Evolutionary conservation across 2,797 vertebrate genomes (phyloP), one percentile per base, ranked within the genome.

Genomic region (Graptemys geographica): DNA sequence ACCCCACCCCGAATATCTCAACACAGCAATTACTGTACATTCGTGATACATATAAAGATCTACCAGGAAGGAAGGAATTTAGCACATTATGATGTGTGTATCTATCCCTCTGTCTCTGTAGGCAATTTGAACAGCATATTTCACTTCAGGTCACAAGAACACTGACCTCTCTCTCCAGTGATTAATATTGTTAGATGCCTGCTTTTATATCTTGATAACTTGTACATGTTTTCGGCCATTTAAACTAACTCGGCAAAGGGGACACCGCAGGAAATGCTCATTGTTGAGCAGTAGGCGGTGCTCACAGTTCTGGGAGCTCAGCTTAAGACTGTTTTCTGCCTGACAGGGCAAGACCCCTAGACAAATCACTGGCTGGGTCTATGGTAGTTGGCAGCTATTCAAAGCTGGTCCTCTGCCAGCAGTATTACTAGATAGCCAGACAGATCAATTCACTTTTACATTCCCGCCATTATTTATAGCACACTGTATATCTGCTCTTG

Each of bases 361-460:
- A 98, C 98, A 98, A 98, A 98, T 98, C 98, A 98, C 97, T 98
- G 98, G 98, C 98, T 98, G 98, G 97, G 98, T 98, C 98, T 96
- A 84, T 95, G 97, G 97, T 98, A 95, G 98, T 95, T 98, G 98
- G 98, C 98, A 98, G 98, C 90, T 97, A 90, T 98, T 98, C 98
- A 98, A 96, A 97, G 97, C 97, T 98, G 98, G 98, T 98, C 97
- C 95, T 98, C 95, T 98, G 98, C 98, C 98, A 98, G 97, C 96
- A 98, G 98, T 97, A 97, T 98, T 98, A 98, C 98, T 98, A 98
- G 98, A 98, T 98, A 98, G 98, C 98, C 98, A 99, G 98, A 98
- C 98, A 98, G 98, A 99, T 99, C 98, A 98, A 99, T 99, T 98
- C 98, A 97, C 98, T 98, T 98, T 98, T 98, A 98, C 98, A 98